phyloP scores from a whole-genome alignment of 2,888 invertebrate genomes.

The Ormyrus thymus region DNA sequence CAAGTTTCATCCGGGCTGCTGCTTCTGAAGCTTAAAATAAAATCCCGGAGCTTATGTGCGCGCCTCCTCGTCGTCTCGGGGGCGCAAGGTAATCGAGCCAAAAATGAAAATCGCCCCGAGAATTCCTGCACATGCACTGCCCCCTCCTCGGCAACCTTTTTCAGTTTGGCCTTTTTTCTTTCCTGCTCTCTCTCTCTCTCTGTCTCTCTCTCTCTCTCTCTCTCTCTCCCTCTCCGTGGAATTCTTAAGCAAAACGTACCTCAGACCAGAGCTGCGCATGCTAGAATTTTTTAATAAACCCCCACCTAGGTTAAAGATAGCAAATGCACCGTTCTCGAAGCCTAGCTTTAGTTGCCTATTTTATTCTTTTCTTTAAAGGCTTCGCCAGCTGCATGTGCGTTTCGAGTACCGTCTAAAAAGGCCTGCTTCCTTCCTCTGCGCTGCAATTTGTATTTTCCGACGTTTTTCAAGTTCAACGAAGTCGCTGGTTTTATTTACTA shows the following conservation, averaged over 20 bases:
- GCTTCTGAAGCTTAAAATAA: slow-evolving; percentile 33
- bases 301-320: background rate
- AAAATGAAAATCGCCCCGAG: slow-evolving; percentile 48
- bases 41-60: slow-evolving; percentile 27
- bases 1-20: slow-evolving; percentile 1
- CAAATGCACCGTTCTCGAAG: background rate
- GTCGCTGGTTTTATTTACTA: too few species aligned
- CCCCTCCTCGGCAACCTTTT: background rate
- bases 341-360: background rate
- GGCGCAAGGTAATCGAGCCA: slow-evolving; percentile 43
- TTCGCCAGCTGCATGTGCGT: background rate
- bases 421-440: background rate
- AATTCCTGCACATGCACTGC: slow-evolving; percentile 14
- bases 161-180: background rate
- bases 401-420: background rate
- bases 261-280: background rate
- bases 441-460: background rate
- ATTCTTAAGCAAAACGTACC: slow-evolving; percentile 15
- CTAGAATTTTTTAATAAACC: slow-evolving; percentile 36
- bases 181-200: background rate
- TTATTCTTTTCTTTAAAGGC: background rate
- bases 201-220: too few species aligned
- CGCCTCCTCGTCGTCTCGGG: slow-evolving; percentile 2
- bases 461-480: background rate
- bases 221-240: background rate